Evolutionary conservation across 2,888 invertebrate species (phyloP), one percentile per base, ranked within the genome.

Genomic region (Drosophila rellima): DNA sequence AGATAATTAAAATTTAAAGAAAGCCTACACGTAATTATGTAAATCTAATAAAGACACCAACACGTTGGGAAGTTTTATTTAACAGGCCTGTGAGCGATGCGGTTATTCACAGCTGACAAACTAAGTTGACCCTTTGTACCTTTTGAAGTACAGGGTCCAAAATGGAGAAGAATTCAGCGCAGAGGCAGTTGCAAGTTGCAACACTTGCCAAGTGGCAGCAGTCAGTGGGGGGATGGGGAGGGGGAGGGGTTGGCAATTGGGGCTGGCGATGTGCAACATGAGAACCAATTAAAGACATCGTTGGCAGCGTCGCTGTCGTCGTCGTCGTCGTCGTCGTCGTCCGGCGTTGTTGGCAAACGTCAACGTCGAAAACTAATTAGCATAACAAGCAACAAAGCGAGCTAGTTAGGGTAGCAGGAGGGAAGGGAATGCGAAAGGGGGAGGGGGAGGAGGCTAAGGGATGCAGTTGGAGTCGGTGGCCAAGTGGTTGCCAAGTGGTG

Each of bases 241-340:
- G 39, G 3, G 39, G 20, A 45, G 61, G 10, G 35, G 10, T 42
- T 33, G 31, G 48, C 31, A 48, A 48, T 48, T 48, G 62, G 55
- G 60, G 70, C 57, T 48, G 70, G 77, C 72, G 59, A 66, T 71
- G 69, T 84, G 82, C 78, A 90, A 90, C 86, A 91, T 90, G 90
- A 90, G 90, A 91, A 86, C 90, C 90, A 91, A 90, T 90, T 90
- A 90, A 89, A 90, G 86, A 89, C 81, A 84, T 84, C 88, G 80
- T 87, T 76, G 82, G 75, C 78, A 80, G 63, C 78, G 54, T 37
- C 66, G 63, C 50, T 52, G 67, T 65, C 61, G 61, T 52, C 52
- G 68, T 62, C 64, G 79, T 65, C 75, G 69, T 65, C 60, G 61
- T 55, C 52, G 69, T 56, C 54, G 69, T 64, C 64, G 80, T 65